A percentile compares a stretch with the other conserved stretches of the same genome.
Evolutionary conservation across 2,113 vertebrate genomes (phyloP).

Genomic region (Tretioscincus oriximinensis): DNA sequence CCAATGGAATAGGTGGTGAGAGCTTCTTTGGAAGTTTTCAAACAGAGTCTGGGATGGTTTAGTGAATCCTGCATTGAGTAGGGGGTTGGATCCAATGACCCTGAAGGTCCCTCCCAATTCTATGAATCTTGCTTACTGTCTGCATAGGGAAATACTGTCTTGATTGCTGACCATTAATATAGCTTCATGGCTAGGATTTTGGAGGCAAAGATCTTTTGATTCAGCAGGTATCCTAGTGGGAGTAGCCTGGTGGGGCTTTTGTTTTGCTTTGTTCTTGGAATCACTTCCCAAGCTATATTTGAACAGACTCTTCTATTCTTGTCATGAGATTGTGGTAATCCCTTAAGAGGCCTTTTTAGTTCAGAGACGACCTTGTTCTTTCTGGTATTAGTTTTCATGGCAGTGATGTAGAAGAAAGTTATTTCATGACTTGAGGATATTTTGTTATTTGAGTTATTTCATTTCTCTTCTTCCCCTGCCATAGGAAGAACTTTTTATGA

Average conservation of each 20-base stretch:
- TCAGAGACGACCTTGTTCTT: conserved; percentile 1
- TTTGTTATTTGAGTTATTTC: too few species aligned
- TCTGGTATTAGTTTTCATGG: not conserved
- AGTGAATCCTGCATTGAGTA: too few species aligned
- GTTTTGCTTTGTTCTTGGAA: not conserved
- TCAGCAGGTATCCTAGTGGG: not conserved
- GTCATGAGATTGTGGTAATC: conserved; percentile 28
- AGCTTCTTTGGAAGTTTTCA: too few species aligned
- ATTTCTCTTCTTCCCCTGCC: not conserved
- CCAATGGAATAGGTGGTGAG: too few species aligned
- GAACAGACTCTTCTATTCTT: conserved; percentile 14
- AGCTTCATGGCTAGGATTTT: too few species aligned
- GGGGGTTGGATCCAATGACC: too few species aligned
- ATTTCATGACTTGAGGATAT: not conserved
- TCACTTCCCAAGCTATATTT: not conserved
- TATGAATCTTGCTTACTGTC: not conserved
- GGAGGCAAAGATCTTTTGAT: not conserved
- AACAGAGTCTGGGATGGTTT: too few species aligned
- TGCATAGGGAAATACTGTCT: not conserved
- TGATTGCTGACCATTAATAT: too few species aligned
- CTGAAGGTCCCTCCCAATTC: too few species aligned
- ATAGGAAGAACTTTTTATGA: not conserved
- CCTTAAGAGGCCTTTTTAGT: conserved; percentile 6
- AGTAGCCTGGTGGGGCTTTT: not conserved
- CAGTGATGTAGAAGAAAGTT: not conserved